phyloP scores from a whole-genome alignment of 2,888 invertebrate genomes.

The Doris montereyensis region DNA sequence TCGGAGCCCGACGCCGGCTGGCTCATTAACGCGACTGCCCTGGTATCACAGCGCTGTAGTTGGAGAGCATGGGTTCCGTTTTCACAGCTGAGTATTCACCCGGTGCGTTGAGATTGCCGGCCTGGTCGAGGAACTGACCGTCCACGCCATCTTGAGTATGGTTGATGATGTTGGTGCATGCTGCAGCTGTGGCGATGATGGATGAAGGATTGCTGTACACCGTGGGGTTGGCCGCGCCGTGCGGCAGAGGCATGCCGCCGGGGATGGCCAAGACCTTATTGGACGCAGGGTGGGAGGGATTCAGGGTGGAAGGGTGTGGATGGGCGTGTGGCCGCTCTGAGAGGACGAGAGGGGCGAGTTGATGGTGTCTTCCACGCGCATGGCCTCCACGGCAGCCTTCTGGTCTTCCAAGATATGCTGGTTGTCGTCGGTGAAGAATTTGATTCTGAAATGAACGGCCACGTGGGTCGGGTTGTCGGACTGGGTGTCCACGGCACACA shows the following conservation, averaged over 20 bases:
- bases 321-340: no score
- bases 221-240: neutral
- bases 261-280: no score
- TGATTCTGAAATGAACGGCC: slow-evolving; percentile 40
- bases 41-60: slow-evolving; percentile 36
- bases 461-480: slow-evolving; percentile 27
- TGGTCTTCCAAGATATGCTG: slow-evolving; percentile 43
- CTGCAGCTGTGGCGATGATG: neutral
- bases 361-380: neutral
- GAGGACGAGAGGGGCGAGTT: neutral
- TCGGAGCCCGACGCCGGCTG: slow-evolving; percentile 24
- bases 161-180: neutral
- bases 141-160: neutral
- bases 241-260: neutral
- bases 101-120: no score
- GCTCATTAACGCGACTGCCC: slow-evolving; percentile 26
- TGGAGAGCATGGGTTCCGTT: slow-evolving; percentile 31
- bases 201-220: neutral
- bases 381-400: slow-evolving; percentile 34
- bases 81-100: neutral
- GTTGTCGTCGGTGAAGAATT: slow-evolving; percentile 41
- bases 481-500: slow-evolving; percentile 27
- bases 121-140: neutral
- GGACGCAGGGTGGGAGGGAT: no score
- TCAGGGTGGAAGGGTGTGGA: neutral